Percentiles rank a stretch among this genome's conserved stretches.
These are phyloP conservation scores for Zapus hudsonius DNA, from an alignment of 2,113 vertebrate species.

Conservation along the genomic window DNA sequence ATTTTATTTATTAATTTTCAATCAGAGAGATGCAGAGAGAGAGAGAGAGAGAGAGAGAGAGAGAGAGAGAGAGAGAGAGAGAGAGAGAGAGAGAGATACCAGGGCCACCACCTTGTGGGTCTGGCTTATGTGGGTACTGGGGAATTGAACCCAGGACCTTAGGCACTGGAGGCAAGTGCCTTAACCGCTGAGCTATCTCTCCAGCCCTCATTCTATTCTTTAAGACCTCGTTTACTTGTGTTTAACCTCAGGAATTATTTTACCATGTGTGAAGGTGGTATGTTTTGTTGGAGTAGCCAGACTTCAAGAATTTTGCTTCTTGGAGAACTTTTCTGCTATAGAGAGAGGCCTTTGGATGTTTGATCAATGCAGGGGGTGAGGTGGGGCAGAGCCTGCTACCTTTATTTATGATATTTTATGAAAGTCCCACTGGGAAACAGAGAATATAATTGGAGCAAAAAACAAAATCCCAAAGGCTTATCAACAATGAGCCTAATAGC, in stretches of 20 bases:
- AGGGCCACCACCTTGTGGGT: no score
- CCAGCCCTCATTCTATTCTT: not conserved
- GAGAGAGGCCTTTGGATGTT: not conserved
- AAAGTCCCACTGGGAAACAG: not conserved
- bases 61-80: no score
- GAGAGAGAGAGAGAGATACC: no score
- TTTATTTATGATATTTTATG: not conserved
- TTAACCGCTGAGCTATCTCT: no score
- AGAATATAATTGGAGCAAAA: not conserved
- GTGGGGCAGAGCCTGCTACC: not conserved
- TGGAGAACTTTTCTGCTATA: not conserved
- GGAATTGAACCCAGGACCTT: no score
- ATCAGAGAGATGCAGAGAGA: no score
- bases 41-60: no score
- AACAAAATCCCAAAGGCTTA: not conserved
- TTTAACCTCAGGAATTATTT: not conserved
- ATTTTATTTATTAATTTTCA: no score
- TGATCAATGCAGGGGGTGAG: no score
- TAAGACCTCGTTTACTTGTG: not conserved
- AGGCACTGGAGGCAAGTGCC: no score
- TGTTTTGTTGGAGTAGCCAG: fast-evolving
- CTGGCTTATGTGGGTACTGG: no score
- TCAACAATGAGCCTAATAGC: not conserved
- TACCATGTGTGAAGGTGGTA: not conserved
- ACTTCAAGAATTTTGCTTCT: not conserved